A percentile compares a stretch with the other conserved stretches of the same genome.
Conservation (phyloP, 2,113 vertebrate genomes). For the Lutjanus erythropterus region DNA sequence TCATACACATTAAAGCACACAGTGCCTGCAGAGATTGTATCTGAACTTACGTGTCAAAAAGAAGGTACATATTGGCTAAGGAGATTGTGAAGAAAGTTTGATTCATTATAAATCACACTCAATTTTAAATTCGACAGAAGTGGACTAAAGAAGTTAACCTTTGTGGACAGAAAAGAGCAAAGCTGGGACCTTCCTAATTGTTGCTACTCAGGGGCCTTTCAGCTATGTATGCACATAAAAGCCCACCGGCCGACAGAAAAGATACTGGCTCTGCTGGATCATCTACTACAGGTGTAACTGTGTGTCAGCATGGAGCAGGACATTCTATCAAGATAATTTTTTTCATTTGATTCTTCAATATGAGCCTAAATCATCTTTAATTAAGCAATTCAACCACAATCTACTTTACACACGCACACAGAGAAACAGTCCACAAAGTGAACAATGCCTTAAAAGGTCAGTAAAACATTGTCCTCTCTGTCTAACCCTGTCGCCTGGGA, state of each 20-base stretch:
- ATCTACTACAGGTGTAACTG: neutral
- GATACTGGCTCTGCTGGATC: neutral
- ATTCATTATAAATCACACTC: too few relatives aligned
- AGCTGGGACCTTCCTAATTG: neutral
- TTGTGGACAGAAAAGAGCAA: neutral
- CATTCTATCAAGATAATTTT: neutral
- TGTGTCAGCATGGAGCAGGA: neutral
- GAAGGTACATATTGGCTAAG: too few relatives aligned
- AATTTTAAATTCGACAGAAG: neutral
- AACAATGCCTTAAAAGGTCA: slow-evolving; percentile 36
- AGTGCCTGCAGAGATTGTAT: neutral
- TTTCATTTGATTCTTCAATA: neutral
- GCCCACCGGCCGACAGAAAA: neutral
- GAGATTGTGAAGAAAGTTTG: neutral
- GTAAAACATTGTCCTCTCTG: slow-evolving; percentile 18
- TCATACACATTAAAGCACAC: neutral
- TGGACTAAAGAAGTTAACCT: too few relatives aligned
- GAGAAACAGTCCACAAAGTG: neutral
- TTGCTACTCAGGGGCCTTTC: neutral
- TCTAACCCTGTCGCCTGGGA: slow-evolving; percentile 21
- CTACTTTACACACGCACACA: neutral
- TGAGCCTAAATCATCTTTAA: neutral
- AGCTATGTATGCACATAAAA: neutral
- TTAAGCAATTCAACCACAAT: neutral
- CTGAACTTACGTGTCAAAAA: neutral